Conservation (phyloP, 2,888 invertebrate genomes). For the Drosophila lutescens region DNA sequence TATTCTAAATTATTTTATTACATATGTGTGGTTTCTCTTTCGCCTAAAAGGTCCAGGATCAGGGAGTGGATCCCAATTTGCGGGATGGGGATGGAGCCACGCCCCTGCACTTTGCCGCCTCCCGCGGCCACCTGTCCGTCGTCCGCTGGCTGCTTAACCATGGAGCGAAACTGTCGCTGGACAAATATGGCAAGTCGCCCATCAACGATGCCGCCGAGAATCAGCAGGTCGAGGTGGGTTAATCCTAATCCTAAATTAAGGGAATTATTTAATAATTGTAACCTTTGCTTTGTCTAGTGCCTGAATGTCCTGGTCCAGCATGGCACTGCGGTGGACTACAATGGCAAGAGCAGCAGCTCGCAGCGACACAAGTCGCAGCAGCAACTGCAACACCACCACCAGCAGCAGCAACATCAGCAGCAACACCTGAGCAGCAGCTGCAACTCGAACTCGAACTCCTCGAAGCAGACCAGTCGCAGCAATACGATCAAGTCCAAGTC, state of each 20-base stretch:
- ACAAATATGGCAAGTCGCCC: conserved; percentile 95
- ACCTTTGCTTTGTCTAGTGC: conserved; percentile 86
- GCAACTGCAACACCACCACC: conserved; percentile 52
- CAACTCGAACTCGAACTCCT: conserved; percentile 78
- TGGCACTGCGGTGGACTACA: conserved; percentile 89
- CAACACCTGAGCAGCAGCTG: conserved; percentile 73
- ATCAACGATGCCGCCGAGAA: conserved; percentile 96
- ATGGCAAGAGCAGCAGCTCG: conserved; percentile 64
- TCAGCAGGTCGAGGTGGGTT: conserved; percentile 92
- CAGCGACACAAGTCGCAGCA: conserved; percentile 76
- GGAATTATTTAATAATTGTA: too few relatives aligned
- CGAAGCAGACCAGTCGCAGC: conserved; percentile 82
- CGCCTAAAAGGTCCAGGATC: conserved; percentile 89
- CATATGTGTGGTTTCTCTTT: too few relatives aligned
- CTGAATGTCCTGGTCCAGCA: conserved; percentile 92
- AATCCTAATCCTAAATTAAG: not conserved
- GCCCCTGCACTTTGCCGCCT: conserved; percentile 94
- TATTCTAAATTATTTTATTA: too few relatives aligned
- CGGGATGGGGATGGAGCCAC: conserved; percentile 95
- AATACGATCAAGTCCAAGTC: conserved; percentile 84
- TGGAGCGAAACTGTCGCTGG: conserved; percentile 91
- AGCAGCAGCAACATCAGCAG: conserved; percentile 55
- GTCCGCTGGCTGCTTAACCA: conserved; percentile 93
- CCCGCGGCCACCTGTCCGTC: conserved; percentile 91
- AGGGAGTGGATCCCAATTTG: conserved; percentile 93